Evolutionary conservation across 1,140 invertebrate species (phyloP).

Genomic region (Eumeta japonica): DNA sequence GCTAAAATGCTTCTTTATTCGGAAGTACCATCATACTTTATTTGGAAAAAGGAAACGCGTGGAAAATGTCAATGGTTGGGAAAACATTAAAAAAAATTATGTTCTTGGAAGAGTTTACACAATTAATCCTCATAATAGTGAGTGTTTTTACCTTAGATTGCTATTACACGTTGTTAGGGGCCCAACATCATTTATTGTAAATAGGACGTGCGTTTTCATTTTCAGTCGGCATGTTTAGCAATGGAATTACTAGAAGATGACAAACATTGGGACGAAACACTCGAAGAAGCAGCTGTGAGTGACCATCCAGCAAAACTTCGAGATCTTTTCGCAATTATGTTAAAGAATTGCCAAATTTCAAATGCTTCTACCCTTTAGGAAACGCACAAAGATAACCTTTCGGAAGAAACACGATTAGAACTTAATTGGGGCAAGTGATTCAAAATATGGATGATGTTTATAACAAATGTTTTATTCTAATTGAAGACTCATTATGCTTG

Average conservation of each 20-base stretch:
- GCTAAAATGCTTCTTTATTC: too few relatives aligned
- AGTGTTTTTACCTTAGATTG: conserved; percentile 12
- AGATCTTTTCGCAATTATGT: too few relatives aligned
- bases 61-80: conserved; percentile 11
- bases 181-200: conserved; percentile 14
- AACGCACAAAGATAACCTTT: too few relatives aligned
- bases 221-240: conserved; percentile 14
- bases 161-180: conserved; percentile 11
- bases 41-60: conserved; percentile 13
- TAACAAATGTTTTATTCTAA: too few relatives aligned
- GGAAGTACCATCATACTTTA: too few relatives aligned
- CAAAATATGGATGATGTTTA: too few relatives aligned
- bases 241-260: conserved; percentile 15
- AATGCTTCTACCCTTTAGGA: too few relatives aligned
- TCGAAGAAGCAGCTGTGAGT: conserved; percentile 11
- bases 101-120: conserved; percentile 11
- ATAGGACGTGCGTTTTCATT: conserved; percentile 11
- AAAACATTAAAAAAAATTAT: conserved; percentile 12
- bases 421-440: too few relatives aligned
- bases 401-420: too few relatives aligned
- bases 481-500: too few relatives aligned
- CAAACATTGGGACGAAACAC: conserved; percentile 13
- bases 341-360: too few relatives aligned
- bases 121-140: too few relatives aligned
- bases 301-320: conserved; percentile 8